Evolutionary conservation across 2,797 vertebrate species (phyloP), one percentile per base, ranked within the genome.

Genomic region (Taenioides sp.): DNA sequence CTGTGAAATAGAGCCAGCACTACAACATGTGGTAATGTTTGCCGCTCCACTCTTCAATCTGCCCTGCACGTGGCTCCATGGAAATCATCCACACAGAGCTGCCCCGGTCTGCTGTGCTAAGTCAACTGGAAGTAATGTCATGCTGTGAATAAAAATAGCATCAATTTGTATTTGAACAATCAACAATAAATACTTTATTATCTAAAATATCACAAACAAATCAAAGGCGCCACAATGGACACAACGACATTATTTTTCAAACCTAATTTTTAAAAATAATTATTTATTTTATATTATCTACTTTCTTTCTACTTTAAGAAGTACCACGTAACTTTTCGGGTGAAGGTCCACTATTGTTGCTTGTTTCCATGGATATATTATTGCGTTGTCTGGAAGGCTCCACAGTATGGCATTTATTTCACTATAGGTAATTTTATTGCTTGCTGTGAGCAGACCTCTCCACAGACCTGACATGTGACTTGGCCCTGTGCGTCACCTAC

Each of bases 21-120:
- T 69, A 28, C 50, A 73, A 78, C 81, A 86, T 81, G 80, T 78
- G 79, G 79, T 57, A 69, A 69, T 73, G 71, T 76, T 71, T 68
- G 61, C 57, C 64, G 58, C 71, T n/a, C 61, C 31, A 47, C 47
- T 50, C 55, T 85, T 80, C 84, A 83, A 86, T 87, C 77, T 81
- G 71, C 0, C 0, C 52, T 60, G 70, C 81, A 87, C 72, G 54
- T 82, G 79, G 69, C 77, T 31, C 63, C 23, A 0, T 63, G 50
- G 43, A 47, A 47, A 16, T 14, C 43, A 16, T 47, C 62, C 37
- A 69, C 68, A 16, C 52, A 59, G 59, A 40, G 16, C 66, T 11
- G 54, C 65, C n/a, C 16, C 4, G 16, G 31, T 55, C 59, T 7
- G 66, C 31, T 64, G 68, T 7, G 23, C 65, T 25, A 14, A 67